Conservation (phyloP, 2,888 invertebrate genomes). For the Cantharis flavilabris region DNA sequence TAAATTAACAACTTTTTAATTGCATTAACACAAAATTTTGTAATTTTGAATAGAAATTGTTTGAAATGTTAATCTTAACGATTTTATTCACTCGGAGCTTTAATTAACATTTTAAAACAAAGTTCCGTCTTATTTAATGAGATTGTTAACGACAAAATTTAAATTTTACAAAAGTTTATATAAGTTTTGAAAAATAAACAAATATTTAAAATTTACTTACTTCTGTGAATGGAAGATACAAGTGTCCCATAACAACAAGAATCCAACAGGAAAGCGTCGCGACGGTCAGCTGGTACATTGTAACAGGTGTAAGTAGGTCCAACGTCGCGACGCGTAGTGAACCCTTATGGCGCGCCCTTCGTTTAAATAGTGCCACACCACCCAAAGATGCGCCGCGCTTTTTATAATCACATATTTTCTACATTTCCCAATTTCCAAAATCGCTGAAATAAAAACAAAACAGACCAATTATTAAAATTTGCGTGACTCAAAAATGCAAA, state of each 20-base stretch:
- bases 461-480: not conserved
- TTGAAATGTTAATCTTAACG: not conserved
- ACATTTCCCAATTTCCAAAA: not conserved
- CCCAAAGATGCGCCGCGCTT: conserved; percentile 44
- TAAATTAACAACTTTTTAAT: not conserved
- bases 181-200: not conserved
- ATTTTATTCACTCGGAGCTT: not conserved
- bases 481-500: not conserved
- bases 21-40: not conserved
- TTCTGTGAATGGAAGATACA: conserved; percentile 25
- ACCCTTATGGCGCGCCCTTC: conserved; percentile 37
- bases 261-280: conserved; percentile 38
- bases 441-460: not conserved
- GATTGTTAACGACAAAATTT: not conserved
- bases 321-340: conserved; percentile 46
- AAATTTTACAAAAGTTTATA: not conserved
- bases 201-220: conserved; percentile 20
- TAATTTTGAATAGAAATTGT: not conserved
- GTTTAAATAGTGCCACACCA: conserved; percentile 46
- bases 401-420: conserved; percentile 2
- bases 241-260: conserved; percentile 31
- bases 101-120: not conserved
- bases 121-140: not conserved
- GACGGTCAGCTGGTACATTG: conserved; percentile 41
- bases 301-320: conserved; percentile 42